Percentiles rank a stretch among this genome's conserved stretches.
Conservation (phyloP, 2,113 vertebrate species). For the Lanius collurio region DNA sequence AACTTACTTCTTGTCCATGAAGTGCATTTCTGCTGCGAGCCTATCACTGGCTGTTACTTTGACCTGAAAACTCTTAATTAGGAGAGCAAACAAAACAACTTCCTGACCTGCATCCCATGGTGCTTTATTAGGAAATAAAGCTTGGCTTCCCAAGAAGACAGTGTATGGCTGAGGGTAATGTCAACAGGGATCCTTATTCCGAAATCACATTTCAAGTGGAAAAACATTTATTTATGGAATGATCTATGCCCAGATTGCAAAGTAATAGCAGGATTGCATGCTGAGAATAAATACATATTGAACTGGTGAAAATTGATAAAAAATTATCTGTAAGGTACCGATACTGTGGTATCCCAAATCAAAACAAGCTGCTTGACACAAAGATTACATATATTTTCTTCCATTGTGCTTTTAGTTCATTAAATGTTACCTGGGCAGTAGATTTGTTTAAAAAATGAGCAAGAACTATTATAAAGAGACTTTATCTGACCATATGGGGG, state of each 20-base stretch:
- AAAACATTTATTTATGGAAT: conserved; percentile 39
- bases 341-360: conserved; percentile 8
- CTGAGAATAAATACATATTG: conserved; percentile 40
- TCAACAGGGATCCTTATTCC: neutral
- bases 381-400: conserved; percentile 4
- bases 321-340: neutral
- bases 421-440: neutral
- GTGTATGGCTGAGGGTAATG: neutral
- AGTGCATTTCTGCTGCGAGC: neutral
- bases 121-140: conserved; percentile 9
- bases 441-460: neutral
- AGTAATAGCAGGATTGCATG: conserved; percentile 39
- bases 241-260: conserved; percentile 42
- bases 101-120: neutral
- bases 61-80: neutral
- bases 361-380: conserved; percentile 3
- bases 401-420: neutral
- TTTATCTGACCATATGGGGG: neutral
- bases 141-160: neutral
- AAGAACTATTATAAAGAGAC: neutral
- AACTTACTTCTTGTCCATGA: neutral
- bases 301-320: conserved; percentile 9
- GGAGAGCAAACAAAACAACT: neutral
- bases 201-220: conserved; percentile 50
- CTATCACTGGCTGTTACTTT: neutral